Evolutionary conservation across 2,113 vertebrate species (phyloP).

Genomic region (Tragelaphus imberbis): DNA sequence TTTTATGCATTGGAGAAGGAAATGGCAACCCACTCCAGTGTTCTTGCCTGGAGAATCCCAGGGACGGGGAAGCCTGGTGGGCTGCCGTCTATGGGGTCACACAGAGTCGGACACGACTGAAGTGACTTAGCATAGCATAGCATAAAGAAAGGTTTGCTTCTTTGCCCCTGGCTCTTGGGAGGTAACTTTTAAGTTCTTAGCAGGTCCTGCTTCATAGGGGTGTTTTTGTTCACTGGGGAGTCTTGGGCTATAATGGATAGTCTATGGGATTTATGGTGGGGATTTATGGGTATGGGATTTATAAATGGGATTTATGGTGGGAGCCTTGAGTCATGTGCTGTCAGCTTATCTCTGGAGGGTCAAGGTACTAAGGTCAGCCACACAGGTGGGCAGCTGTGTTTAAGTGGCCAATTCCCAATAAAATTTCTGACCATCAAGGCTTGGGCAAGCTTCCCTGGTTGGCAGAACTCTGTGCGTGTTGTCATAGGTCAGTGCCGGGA

Average conservation of each 20-base stretch:
- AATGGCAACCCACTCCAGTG: too few species aligned
- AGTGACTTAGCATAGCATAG: too few species aligned
- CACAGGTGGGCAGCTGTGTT: not conserved
- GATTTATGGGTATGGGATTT: too few species aligned
- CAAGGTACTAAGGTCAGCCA: not conserved
- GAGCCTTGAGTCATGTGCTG: not conserved
- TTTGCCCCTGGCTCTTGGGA: not conserved
- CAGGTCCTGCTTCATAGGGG: not conserved
- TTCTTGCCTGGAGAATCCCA: too few species aligned
- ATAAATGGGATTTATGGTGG: not conserved
- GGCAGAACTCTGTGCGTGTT: not conserved
- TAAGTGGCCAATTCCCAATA: not conserved
- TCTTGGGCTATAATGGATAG: not conserved
- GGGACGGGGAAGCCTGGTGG: too few species aligned
- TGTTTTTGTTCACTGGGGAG: not conserved
- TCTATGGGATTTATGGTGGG: not conserved
- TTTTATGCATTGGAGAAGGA: too few species aligned
- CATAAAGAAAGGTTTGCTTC: not conserved
- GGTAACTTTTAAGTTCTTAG: not conserved
- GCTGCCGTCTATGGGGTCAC: too few species aligned
- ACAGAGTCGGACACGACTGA: too few species aligned
- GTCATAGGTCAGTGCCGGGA: not conserved
- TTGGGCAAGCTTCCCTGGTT: not conserved
- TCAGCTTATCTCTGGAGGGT: not conserved
- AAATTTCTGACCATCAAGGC: not conserved